These are phyloP conservation scores for Brachyopa scutellaris DNA, from an alignment of 2,888 invertebrate species.

Conservation along the genomic window DNA sequence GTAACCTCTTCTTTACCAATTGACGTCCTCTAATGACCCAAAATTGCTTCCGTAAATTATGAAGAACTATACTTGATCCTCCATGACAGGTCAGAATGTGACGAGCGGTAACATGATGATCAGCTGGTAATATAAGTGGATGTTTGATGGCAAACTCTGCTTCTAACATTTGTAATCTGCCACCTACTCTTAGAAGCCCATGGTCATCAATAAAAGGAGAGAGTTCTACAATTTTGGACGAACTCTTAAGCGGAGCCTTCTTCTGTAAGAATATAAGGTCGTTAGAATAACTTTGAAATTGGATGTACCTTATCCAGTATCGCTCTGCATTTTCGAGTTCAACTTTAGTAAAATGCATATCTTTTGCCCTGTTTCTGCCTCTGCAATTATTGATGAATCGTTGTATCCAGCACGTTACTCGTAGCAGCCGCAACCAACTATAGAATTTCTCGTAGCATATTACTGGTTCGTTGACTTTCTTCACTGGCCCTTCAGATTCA, in stretches of 20 bases:
- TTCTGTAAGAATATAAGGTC: constrained; percentile 1
- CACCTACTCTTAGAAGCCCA: constrained; percentile 12
- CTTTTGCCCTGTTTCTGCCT: neutral
- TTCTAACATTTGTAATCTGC: constrained; percentile 1
- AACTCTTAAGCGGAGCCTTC: neutral
- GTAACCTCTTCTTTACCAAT: constrained; percentile 1
- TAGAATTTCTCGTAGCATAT: neutral
- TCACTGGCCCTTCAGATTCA: neutral
- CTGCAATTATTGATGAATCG: neutral
- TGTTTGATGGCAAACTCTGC: neutral
- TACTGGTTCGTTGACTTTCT: too few species aligned
- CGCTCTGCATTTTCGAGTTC: constrained; percentile 12
- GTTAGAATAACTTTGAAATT: neutral
- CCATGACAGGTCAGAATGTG: constrained; percentile 7
- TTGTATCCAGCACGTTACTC: constrained; percentile 18
- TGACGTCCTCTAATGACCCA: constrained; percentile 35
- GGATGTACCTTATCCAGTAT: constrained; percentile 35
- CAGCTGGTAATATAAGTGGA: constrained; percentile 16
- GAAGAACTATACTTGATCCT: constrained; percentile 1
- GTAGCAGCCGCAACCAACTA: constrained; percentile 8
- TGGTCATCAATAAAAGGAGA: constrained; percentile 13
- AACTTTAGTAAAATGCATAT: neutral
- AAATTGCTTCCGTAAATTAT: constrained; percentile 14
- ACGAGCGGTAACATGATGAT: neutral
- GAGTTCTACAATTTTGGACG: neutral